Evolutionary conservation across 2,113 vertebrate genomes (phyloP).

Genomic region (Silurus meridionalis): DNA sequence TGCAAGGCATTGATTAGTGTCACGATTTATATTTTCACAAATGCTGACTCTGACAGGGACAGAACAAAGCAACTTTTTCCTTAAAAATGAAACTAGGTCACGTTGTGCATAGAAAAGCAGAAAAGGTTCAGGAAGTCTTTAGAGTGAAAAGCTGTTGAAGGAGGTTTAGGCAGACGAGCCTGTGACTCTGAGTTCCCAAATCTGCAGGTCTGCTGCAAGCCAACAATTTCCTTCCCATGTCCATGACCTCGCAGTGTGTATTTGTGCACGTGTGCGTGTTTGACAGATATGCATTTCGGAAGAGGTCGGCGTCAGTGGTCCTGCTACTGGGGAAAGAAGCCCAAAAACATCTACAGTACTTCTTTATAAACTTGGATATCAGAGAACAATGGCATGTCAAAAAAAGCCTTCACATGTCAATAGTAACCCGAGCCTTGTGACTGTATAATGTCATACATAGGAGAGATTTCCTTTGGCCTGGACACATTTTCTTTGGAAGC

Average conservation of each 20-base stretch:
- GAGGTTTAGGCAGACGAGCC: constrained; percentile 45
- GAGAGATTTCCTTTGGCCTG: background rate
- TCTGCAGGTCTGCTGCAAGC: constrained; percentile 17
- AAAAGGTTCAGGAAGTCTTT: constrained; percentile 57
- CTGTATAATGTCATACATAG: background rate
- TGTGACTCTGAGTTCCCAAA: background rate
- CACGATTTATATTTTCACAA: constrained; percentile 26
- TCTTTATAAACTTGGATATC: background rate
- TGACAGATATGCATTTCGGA: background rate
- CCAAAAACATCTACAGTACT: background rate
- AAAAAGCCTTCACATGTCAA: background rate
- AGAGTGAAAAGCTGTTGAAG: constrained; percentile 18
- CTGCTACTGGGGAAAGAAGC: background rate
- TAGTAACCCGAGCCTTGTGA: background rate
- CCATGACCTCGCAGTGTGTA: constrained; percentile 16
- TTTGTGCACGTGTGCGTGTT: background rate
- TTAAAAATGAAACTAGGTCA: constrained; percentile 59
- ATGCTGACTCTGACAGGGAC: background rate
- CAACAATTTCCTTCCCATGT: constrained; percentile 7
- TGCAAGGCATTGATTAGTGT: background rate
- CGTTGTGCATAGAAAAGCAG: constrained; percentile 44
- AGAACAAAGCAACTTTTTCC: constrained; percentile 49
- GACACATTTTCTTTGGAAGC: background rate
- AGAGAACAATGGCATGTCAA: background rate
- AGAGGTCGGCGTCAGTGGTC: background rate